Base-by-base conservation (phyloP, 2,888 invertebrate genomes). In the Nematopogon swammerdamellus region DNA sequence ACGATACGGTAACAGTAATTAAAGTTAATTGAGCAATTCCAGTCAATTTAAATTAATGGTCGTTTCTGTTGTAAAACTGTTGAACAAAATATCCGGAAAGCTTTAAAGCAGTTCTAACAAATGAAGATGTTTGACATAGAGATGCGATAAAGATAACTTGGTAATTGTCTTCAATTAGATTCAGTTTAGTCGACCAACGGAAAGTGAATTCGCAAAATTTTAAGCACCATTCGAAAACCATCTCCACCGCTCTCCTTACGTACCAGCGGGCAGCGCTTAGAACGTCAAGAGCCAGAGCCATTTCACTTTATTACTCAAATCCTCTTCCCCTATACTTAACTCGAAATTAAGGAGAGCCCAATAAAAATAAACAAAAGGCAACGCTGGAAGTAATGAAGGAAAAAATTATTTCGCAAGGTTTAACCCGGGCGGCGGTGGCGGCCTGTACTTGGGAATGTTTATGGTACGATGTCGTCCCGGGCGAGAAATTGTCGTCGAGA, bases 321-420 rank as follows among this genome's bases (percentile, higher is more conserved):
- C 44, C 18, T 19, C 44, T 44, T 44, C 44, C 44, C 44, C 19
- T 17, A 17, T 44, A 44, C 44, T 44, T 44, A 44, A 44, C 18
- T 19, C 17, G 44, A 44, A 44, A 44, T 44, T 44, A 44, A 44
- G 44, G 44, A 44, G 18, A 19, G 19, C 18, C 18, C 44, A 44
- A 44, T 44, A 44, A 44, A 44, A 44, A 44, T 44, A 44, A 44
- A 44, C 44, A 44, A 44, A 44, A 19, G n/a, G 44, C 18, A 17
- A 44, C 18, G 17, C 36, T 36, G 36, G n/a, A 36, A 44, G 44
- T 44, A 44, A 44, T 44, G 44, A 44, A 17, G 44, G 19, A 44
- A 44, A 44, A 44, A 44, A 44, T 44, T 14, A 44, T 44, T 44
- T 44, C 44, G 44, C 36, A 3, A 25, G 25, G 11, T 14, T 36